Evolutionary conservation across 2,113 vertebrate genomes (phyloP).

Genomic region (Saccopteryx bilineata): DNA sequence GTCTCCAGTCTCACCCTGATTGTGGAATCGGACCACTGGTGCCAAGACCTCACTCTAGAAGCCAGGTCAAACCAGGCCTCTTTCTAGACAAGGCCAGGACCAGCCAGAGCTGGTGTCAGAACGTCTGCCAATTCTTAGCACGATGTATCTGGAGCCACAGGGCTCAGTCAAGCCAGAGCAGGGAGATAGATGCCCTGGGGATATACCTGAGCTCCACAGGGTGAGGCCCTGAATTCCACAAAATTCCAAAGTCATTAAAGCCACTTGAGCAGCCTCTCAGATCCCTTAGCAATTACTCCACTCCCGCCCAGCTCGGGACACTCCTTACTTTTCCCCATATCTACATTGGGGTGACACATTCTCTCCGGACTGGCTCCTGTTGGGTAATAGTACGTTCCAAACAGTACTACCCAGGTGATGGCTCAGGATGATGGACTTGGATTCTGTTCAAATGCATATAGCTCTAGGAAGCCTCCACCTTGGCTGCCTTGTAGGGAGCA

Average conservation of each 20-base stretch:
- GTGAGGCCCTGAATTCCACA: neutral
- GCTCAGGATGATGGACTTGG: neutral
- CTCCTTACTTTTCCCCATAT: neutral
- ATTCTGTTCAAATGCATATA: neutral
- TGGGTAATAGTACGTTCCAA: neutral
- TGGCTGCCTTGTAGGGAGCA: neutral
- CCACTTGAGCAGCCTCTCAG: neutral
- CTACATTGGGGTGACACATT: neutral
- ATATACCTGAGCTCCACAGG: neutral
- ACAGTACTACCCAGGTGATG: neutral
- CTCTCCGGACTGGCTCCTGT: neutral
- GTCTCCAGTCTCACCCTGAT: neutral
- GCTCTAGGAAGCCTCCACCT: neutral
- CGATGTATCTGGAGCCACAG: neutral
- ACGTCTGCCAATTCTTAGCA: neutral
- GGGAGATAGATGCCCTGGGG: neutral
- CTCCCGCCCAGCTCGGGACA: neutral
- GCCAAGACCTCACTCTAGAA: constrained; percentile 49
- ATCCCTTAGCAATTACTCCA: neutral
- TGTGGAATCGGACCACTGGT: neutral
- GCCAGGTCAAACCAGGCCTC: constrained; percentile 45
- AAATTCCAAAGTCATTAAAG: neutral
- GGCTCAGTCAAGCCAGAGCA: neutral
- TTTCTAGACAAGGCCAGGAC: neutral
- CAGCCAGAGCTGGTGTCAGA: neutral